phyloP scores from a whole-genome alignment of 2,113 vertebrate species.

The Puffinus mauretanicus region DNA sequence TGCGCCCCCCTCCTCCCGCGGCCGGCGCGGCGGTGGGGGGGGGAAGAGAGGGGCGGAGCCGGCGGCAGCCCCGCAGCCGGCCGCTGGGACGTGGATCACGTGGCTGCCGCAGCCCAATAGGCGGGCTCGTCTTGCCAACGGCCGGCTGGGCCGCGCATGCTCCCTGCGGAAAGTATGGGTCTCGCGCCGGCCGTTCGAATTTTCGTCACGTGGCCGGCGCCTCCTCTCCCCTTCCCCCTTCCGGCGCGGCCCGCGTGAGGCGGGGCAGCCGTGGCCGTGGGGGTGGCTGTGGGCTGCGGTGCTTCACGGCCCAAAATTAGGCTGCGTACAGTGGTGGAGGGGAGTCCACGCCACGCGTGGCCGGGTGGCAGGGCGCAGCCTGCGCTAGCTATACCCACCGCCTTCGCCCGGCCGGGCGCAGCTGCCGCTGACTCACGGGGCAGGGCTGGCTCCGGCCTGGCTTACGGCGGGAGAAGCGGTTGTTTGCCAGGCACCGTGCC shows the following conservation, averaged over 20 bases:
- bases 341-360: rapidly evolving
- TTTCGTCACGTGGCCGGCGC: neutral
- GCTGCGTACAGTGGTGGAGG: rapidly evolving
- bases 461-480: rapidly evolving
- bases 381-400: rapidly evolving
- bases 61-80: no score
- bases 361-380: neutral
- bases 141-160: neutral
- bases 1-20: neutral
- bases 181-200: neutral
- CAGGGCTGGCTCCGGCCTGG: neutral
- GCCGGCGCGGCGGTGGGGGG: neutral
- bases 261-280: rapidly evolving
- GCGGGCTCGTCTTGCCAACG: no score
- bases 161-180: rapidly evolving
- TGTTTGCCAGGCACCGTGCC: neutral
- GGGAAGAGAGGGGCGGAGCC: neutral
- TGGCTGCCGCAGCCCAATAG: neutral
- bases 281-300: no score
- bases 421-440: neutral
- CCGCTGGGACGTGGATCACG: neutral
- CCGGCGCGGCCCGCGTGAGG: no score
- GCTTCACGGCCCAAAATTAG: rapidly evolving
- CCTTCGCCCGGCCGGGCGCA: no score
- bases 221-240: no score